Conservation (phyloP, 2,113 vertebrate species). For the Nymphicus hollandicus region DNA sequence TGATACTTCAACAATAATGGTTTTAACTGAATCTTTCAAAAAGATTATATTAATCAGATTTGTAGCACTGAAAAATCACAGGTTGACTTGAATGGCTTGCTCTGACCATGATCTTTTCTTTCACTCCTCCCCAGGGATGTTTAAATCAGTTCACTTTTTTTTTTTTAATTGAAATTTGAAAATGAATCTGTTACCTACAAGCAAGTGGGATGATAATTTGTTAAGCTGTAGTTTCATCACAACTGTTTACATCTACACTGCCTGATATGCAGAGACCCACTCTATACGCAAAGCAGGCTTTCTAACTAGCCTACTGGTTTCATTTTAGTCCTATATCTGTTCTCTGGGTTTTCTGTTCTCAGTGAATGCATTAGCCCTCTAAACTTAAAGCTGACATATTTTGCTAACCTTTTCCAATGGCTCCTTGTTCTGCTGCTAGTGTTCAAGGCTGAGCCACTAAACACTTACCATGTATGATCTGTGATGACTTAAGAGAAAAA, state of each 20-base stretch:
- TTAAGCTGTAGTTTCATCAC: neutral
- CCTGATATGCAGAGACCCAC: neutral
- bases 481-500: neutral
- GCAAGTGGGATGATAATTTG: neutral
- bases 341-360: neutral
- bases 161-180: neutral
- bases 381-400: neutral
- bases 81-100: neutral
- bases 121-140: neutral
- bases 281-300: neutral
- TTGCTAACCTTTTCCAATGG: neutral
- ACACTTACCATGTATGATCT: neutral
- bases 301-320: neutral
- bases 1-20: neutral
- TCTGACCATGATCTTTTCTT: neutral
- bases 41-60: neutral
- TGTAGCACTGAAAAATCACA: neutral
- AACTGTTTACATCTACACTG: neutral
- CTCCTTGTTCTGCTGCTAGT: neutral
- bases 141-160: neutral
- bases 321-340: neutral
- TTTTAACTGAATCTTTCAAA: neutral
- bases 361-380: neutral
- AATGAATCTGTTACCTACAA: neutral
- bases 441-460: neutral